Conservation (phyloP, 2,888 invertebrate genomes). For the Dyspetes luteomarginatus region DNA sequence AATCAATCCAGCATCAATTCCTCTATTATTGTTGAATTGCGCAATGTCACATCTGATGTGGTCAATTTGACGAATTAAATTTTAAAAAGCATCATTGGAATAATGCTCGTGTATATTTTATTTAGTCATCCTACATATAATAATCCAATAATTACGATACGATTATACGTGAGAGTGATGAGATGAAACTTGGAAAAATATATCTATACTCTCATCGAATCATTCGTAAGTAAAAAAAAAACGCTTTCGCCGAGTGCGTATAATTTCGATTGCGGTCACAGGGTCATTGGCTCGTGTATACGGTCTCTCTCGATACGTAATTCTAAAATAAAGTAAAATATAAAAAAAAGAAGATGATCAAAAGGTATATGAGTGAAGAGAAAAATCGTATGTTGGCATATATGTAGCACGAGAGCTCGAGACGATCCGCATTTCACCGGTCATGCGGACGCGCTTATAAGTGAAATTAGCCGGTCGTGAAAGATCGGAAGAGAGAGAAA, state of each 20-base stretch:
- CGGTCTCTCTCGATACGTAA: constrained; percentile 10
- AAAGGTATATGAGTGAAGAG: neutral
- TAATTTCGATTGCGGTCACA: constrained; percentile 47
- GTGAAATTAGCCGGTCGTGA: constrained; percentile 74
- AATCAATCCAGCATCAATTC: too few relatives aligned
- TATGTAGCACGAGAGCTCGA: neutral
- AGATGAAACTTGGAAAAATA: too few relatives aligned
- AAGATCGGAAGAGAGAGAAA: constrained; percentile 66
- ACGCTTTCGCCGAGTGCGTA: constrained; percentile 50
- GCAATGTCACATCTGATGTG: too few relatives aligned
- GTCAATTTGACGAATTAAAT: too few relatives aligned
- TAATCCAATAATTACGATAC: too few relatives aligned
- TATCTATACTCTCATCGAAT: too few relatives aligned
- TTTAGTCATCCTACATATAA: too few relatives aligned
- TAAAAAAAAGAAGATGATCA: constrained; percentile 15
- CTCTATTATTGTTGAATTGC: too few relatives aligned
- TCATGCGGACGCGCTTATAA: constrained; percentile 53
- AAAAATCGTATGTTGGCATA: neutral
- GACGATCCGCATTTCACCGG: constrained; percentile 74
- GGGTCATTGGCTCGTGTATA: constrained; percentile 55
- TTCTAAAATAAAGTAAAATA: neutral
- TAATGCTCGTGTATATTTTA: too few relatives aligned
- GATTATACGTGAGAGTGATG: neutral
- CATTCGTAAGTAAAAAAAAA: neutral
- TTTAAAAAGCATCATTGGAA: too few relatives aligned